phyloP scores from a whole-genome alignment of 2,113 vertebrate genomes.

The Apaloderma vittatum region DNA sequence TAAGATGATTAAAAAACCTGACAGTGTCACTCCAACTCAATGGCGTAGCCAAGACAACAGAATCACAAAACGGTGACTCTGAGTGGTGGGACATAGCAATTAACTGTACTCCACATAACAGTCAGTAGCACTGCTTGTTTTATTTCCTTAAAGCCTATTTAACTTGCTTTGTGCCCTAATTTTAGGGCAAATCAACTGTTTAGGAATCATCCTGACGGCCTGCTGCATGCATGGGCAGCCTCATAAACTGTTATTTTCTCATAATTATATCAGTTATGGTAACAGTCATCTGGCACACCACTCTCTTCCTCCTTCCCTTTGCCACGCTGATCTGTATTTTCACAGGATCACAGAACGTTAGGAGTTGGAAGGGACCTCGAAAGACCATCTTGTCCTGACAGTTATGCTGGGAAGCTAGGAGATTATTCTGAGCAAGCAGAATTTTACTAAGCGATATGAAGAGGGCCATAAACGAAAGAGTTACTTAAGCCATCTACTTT shows the following conservation, averaged over 20 bases:
- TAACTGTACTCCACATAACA: rapidly evolving
- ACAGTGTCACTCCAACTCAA: neutral
- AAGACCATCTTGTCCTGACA: neutral
- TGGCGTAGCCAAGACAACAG: neutral
- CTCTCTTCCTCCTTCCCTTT: neutral
- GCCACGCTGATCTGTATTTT: neutral
- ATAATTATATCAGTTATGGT: neutral
- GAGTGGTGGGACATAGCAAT: neutral
- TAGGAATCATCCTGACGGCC: neutral
- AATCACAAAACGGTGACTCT: neutral
- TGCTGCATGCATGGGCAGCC: neutral
- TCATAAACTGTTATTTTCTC: neutral
- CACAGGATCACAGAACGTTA: too few relatives aligned
- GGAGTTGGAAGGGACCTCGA: too few relatives aligned
- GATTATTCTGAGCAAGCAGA: neutral
- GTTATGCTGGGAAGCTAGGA: neutral
- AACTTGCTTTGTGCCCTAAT: neutral
- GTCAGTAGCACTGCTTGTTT: neutral
- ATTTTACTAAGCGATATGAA: neutral
- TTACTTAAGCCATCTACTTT: neutral
- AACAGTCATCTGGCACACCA: neutral
- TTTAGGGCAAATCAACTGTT: neutral
- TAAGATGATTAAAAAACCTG: neutral
- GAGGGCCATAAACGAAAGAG: neutral
- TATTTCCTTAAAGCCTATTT: neutral